These are phyloP conservation scores for Microcebus jonahi DNA, from an alignment of 2,113 vertebrate genomes.

Conservation along the genomic window DNA sequence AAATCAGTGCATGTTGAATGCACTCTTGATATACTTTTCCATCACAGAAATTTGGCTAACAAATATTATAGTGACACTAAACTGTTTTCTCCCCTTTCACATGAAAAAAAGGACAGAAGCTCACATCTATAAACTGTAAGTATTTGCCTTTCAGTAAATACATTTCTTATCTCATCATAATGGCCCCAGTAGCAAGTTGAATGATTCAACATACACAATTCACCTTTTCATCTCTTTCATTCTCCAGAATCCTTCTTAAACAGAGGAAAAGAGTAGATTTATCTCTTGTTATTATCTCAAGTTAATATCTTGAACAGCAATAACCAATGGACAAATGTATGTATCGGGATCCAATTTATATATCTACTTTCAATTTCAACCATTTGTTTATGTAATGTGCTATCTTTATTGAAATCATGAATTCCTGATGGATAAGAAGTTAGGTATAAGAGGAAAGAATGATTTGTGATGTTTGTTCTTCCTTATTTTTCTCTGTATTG, in stretches of 20 bases:
- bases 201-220: neutral
- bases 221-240: conserved; percentile 12
- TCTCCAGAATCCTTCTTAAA: conserved; percentile 32
- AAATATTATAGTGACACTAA: neutral
- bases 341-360: neutral
- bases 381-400: neutral
- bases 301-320: neutral
- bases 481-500: neutral
- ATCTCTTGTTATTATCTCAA: neutral
- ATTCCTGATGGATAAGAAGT: neutral
- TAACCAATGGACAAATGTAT: neutral
- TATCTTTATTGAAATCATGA: conserved; percentile 47
- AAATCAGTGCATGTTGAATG: neutral
- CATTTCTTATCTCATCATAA: conserved; percentile 1
- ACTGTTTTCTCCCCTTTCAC: neutral
- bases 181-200: neutral
- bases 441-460: neutral
- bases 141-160: conserved; percentile 26
- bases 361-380: conserved; percentile 35
- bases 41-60: neutral
- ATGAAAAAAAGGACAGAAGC: neutral
- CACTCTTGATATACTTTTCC: neutral
- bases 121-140: neutral
- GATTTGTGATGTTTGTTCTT: neutral
- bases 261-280: neutral